Conservation (phyloP, 2,113 vertebrate species). For the Cavia porcellus region DNA sequence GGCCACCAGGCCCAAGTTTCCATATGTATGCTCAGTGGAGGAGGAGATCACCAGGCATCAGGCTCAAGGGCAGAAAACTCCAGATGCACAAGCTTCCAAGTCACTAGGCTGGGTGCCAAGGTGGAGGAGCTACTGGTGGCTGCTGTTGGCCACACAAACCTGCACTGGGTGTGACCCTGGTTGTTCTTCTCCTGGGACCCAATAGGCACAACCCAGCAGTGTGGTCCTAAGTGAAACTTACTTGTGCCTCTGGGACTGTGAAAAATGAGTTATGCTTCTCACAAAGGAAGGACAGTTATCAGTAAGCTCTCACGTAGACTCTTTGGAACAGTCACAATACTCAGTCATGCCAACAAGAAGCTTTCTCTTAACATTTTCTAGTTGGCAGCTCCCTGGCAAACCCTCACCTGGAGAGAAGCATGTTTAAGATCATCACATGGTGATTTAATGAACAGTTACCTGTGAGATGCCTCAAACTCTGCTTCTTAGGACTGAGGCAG, state of each 20-base stretch:
- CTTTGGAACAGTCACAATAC: background rate
- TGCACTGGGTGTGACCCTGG: background rate
- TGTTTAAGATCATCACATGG: background rate
- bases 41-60: background rate
- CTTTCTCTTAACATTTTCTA: background rate
- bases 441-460: background rate
- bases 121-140: background rate
- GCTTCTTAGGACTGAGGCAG: rapidly evolving
- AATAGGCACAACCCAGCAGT: background rate
- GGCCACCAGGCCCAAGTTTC: background rate
- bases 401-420: background rate
- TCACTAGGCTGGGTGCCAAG: background rate
- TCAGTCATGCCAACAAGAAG: background rate
- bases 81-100: background rate
- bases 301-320: background rate
- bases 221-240: background rate
- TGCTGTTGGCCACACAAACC: background rate
- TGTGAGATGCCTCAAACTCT: background rate
- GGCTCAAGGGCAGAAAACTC: background rate
- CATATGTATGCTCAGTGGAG: background rate
- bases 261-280: background rate
- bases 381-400: background rate
- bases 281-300: background rate
- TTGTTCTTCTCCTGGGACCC: background rate
- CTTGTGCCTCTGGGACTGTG: background rate